Base-by-base conservation (phyloP, 2,797 vertebrate species). In the Cheirogaleus major region DNA sequence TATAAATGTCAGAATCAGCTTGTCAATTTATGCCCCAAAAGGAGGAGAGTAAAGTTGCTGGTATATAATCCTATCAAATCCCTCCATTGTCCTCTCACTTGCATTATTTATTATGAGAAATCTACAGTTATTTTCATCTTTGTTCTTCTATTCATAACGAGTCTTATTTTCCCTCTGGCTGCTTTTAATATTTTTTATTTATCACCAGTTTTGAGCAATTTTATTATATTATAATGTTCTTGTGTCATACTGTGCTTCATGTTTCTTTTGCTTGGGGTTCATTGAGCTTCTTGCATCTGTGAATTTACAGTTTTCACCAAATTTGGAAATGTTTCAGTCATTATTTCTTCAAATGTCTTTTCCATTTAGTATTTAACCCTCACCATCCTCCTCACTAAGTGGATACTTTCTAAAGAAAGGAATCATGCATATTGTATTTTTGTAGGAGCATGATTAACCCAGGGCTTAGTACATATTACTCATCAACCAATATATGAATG, bases 291-390 rank as follows among this genome's bases (percentile, higher is more conserved):
- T 81, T 75, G 20, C n/a, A 75, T 69, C 43, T 61, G 13, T 93
- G 30, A 92, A 86, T 85, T 57, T 80, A 89, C 27, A 91, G 14
- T 95, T 93, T 25, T 89, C 17, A 43, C 27, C 32, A 70, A 84
- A 70, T 65, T 86, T 89, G 17, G 63, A 78, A 92, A 57, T 50
- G 30, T 91, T 88, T 76, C 9, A 78, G 35, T 20, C 55, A 90
- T 86, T 76, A 23, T 76, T 57, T 72, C 27, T 72, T 79, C 50
- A 69, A 87, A 14, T 78, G 4, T 22, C 18, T 35, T 61, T 95
- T 73, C 25, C 67, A 30, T 7, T 94, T 67, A 82, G 30, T 82
- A 82, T 48, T 61, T 43, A 89, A 48, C 22, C 23, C 4, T 72
- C 12, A 38, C 27, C 6, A 73, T n/a, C 12, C 32, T 83, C 25